These are phyloP conservation scores for Ophiodon elongatus DNA, from an alignment of 2,113 vertebrate species.

Conservation along the genomic window DNA sequence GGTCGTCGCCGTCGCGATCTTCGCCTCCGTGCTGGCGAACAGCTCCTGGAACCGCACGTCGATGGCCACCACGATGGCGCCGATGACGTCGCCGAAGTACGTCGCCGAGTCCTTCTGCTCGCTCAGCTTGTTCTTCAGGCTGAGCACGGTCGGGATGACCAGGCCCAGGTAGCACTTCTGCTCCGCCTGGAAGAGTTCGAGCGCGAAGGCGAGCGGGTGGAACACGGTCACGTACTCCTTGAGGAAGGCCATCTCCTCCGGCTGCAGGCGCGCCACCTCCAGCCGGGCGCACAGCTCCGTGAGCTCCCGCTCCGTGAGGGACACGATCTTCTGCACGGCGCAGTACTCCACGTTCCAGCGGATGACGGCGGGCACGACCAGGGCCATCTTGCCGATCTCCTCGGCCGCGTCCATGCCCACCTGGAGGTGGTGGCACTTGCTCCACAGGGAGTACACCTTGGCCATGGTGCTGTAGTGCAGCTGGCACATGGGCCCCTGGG, in stretches of 20 bases:
- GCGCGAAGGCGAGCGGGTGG: constrained; percentile 81
- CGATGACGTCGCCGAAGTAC: constrained; percentile 72
- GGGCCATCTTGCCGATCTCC: constrained; percentile 77
- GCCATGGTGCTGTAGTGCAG: constrained; percentile 77
- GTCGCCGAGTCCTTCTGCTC: constrained; percentile 74
- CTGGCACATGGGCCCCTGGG: constrained; percentile 77
- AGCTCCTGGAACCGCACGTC: constrained; percentile 79
- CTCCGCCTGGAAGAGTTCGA: constrained; percentile 83
- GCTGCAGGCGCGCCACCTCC: constrained; percentile 71
- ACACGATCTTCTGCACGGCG: constrained; percentile 78
- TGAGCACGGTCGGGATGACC: constrained; percentile 82
- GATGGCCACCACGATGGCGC: constrained; percentile 69
- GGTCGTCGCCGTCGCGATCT: constrained; percentile 78
- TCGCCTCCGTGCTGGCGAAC: constrained; percentile 77
- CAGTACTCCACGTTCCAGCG: constrained; percentile 83
- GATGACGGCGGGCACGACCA: constrained; percentile 67
- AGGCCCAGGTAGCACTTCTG: constrained; percentile 83
- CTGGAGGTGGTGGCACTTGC: constrained; percentile 76
- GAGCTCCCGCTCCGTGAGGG: constrained; percentile 75
- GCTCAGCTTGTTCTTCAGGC: constrained; percentile 81
- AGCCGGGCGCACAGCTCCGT: constrained; percentile 76
- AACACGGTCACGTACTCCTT: constrained; percentile 81
- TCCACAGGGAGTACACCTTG: constrained; percentile 79
- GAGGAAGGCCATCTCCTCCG: constrained; percentile 80
- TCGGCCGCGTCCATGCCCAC: constrained; percentile 72